Evolutionary conservation across 2,797 vertebrate genomes (phyloP).

Genomic region (Peromyscus melanophrys): DNA sequence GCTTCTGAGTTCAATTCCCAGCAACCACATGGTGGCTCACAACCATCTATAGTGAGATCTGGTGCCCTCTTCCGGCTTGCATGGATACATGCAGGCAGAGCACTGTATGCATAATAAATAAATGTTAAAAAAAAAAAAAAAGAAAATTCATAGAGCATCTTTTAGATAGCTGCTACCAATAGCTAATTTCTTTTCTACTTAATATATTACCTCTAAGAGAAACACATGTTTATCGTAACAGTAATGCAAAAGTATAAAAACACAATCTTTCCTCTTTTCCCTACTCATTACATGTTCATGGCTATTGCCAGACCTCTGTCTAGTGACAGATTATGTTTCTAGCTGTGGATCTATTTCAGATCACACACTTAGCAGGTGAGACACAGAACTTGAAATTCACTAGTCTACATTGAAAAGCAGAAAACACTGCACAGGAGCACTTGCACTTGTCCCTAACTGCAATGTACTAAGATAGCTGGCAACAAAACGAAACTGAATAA

Average conservation of each 20-base stretch:
- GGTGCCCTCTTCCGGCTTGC: too few species aligned
- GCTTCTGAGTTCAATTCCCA: too few species aligned
- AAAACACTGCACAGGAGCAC: neutral
- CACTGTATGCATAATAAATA: too few species aligned
- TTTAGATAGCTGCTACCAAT: constrained; percentile 16
- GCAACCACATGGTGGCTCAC: too few species aligned
- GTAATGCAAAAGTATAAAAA: constrained; percentile 20
- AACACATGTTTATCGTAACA: constrained; percentile 20
- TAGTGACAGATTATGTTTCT: constrained; percentile 25
- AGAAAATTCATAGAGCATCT: neutral
- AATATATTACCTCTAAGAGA: neutral
- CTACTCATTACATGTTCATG: neutral
- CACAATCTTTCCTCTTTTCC: neutral
- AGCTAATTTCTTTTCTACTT: constrained; percentile 40
- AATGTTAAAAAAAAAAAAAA: too few species aligned
- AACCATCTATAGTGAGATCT: too few species aligned
- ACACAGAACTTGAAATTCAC: constrained; percentile 60
- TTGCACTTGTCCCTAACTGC: neutral
- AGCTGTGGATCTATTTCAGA: constrained; percentile 48
- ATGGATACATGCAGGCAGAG: too few species aligned
- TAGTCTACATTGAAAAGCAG: constrained; percentile 57
- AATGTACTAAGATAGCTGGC: constrained; percentile 13
- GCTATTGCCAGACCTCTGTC: constrained; percentile 45
- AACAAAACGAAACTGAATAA: constrained; percentile 63
- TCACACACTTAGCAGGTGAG: constrained; percentile 42